A percentile compares a stretch with the other conserved stretches of the same genome.
phyloP scores from a whole-genome alignment of 2,797 vertebrate species.

The Peromyscus melanophrys region DNA sequence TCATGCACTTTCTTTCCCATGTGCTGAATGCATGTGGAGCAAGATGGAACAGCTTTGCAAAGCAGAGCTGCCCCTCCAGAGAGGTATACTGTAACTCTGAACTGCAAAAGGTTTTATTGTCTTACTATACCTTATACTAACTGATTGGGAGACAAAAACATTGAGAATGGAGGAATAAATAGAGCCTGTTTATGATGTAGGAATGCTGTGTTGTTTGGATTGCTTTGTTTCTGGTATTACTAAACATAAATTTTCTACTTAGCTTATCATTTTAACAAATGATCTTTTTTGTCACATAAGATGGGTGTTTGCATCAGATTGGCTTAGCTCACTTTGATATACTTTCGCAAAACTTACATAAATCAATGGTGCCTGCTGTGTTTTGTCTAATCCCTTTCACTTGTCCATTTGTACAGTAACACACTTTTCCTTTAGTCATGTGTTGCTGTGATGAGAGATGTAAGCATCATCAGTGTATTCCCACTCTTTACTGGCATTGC shows the following conservation, averaged over 20 bases:
- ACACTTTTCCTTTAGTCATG: not conserved
- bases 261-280: not conserved
- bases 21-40: not conserved
- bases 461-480: not conserved
- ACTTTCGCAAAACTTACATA: not conserved
- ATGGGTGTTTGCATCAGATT: not conserved
- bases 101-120: not conserved
- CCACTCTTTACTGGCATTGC: not conserved
- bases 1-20: not conserved
- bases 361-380: not conserved
- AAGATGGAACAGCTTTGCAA: not conserved
- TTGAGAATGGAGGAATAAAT: not conserved
- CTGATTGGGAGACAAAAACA: not conserved
- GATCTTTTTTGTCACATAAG: not conserved
- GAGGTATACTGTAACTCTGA: not conserved
- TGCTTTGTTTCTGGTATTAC: conserved; percentile 4
- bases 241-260: not conserved
- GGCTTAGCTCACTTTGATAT: not conserved
- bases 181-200: not conserved
- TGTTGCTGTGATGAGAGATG: not conserved
- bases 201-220: not conserved
- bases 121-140: not conserved
- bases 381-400: not conserved
- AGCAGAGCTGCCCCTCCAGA: not conserved
- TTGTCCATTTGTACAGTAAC: not conserved